These are phyloP conservation scores for Nothobranchius furzeri DNA, from an alignment of 2,113 vertebrate species.

Conservation along the genomic window DNA sequence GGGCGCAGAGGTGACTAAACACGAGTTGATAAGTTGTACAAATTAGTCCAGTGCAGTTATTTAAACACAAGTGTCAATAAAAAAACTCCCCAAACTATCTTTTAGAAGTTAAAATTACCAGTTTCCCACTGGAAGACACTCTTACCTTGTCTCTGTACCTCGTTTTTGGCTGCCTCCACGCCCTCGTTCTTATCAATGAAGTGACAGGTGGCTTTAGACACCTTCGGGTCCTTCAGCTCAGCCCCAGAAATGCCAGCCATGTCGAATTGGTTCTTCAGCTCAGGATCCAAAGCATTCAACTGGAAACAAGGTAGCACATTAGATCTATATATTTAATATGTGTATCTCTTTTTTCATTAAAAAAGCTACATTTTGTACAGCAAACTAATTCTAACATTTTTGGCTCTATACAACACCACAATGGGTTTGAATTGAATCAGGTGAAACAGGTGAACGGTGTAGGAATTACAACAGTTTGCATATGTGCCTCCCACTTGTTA, in stretches of 20 bases:
- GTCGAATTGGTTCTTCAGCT: constrained; percentile 97
- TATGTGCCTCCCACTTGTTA: too few species aligned
- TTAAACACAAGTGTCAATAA: neutral
- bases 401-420: too few species aligned
- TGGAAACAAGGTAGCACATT: constrained; percentile 45
- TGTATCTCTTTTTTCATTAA: too few species aligned
- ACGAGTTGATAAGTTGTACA: too few species aligned
- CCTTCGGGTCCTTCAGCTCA: constrained; percentile 97
- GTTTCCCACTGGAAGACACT: neutral
- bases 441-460: too few species aligned
- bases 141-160: constrained; percentile 93
- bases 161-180: constrained; percentile 96
- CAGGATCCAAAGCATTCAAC: constrained; percentile 98
- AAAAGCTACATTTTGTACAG: too few species aligned
- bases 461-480: too few species aligned
- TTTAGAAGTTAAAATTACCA: neutral
- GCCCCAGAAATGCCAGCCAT: constrained; percentile 97
- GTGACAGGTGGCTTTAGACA: constrained; percentile 97
- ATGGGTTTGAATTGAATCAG: too few species aligned
- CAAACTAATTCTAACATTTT: too few species aligned
- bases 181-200: constrained; percentile 98
- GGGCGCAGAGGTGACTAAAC: too few species aligned
- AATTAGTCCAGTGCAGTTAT: too few species aligned
- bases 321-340: too few species aligned
- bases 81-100: neutral